phyloP scores from a whole-genome alignment of 2,113 vertebrate species.

The Misgurnus mizolepis region DNA sequence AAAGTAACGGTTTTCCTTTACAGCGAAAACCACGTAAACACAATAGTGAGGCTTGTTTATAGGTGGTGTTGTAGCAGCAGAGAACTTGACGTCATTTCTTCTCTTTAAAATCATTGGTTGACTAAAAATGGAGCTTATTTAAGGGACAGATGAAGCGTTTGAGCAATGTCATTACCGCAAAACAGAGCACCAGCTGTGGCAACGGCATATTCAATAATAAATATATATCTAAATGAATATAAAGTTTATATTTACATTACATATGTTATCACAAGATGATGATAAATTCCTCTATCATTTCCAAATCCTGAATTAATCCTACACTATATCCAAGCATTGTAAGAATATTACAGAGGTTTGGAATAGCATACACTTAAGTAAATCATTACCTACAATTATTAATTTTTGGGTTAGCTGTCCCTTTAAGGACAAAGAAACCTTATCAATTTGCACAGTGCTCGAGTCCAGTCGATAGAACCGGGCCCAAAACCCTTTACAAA shows the following conservation, averaged over 20 bases:
- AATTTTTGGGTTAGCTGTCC: background rate
- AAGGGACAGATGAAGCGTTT: background rate
- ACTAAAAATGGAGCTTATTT: constrained; percentile 50
- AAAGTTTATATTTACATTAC: no score
- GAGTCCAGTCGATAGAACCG: constrained; percentile 1
- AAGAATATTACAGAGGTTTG: background rate
- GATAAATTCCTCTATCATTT: no score
- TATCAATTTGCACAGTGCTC: background rate
- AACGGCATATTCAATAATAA: no score
- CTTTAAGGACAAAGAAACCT: background rate
- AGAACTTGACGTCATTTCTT: background rate
- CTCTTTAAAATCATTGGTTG: constrained; percentile 35
- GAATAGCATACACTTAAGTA: background rate
- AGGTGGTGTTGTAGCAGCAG: background rate
- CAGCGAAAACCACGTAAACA: constrained; percentile 44
- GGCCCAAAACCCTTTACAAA: background rate
- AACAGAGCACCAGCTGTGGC: no score
- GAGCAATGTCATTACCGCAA: background rate
- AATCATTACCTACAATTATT: background rate
- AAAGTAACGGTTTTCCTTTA: constrained; percentile 27
- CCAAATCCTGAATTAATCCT: no score
- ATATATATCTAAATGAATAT: no score
- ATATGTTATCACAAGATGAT: no score
- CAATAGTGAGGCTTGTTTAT: constrained; percentile 6
- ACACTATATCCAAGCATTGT: no score